Evolutionary conservation across 1,140 invertebrate species (phyloP), one percentile per base, ranked within the genome.

Genomic region (Bombus breviceps): DNA sequence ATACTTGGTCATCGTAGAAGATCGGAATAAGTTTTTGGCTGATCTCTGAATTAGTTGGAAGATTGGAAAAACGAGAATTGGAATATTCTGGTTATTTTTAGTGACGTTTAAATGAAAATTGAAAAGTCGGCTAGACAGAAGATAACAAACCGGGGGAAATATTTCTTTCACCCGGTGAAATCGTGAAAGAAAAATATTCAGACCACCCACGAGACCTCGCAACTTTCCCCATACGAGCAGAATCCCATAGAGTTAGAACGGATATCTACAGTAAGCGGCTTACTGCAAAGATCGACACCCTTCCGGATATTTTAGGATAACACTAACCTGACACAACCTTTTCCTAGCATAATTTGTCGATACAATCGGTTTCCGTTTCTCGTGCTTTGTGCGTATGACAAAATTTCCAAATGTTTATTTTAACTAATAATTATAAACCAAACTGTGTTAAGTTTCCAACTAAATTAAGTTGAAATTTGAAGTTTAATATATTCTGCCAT

Each of bases 211-310:
- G 34, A n/a, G 72, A 47, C 18, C n/a, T 74, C 72, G 66, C 68
- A 73, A 81, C 53, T 83, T 81, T 76, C 79, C 34, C 66, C 68
- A 62, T 85, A 37, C 28, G 37, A 62, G 5, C 47, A 22, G 64
- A 66, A 41, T 81, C 80, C 53, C 76, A 77, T 77, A 76, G 84
- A 84, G 88, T 88, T 89, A 66, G 74, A 91, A 86, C 84, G 89
- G 81, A 90, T 84, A 86, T 68, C 69, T 79, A 66, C 32, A 18
- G 71, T 91, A 91, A 91, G 89, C 89, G 83, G 89, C 86, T 91
- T 91, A 90, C 43, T 74, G 79, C 6, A 59, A 76, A 72, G 32
- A 64, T 86, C 88, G 71, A 88, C 83, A 82, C 68, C 78, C 76
- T 86, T 66, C 57, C 77, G 84, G 53, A 69, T 75, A 72, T 76